phyloP scores from a whole-genome alignment of 2,888 invertebrate species.

The Dione juno region DNA sequence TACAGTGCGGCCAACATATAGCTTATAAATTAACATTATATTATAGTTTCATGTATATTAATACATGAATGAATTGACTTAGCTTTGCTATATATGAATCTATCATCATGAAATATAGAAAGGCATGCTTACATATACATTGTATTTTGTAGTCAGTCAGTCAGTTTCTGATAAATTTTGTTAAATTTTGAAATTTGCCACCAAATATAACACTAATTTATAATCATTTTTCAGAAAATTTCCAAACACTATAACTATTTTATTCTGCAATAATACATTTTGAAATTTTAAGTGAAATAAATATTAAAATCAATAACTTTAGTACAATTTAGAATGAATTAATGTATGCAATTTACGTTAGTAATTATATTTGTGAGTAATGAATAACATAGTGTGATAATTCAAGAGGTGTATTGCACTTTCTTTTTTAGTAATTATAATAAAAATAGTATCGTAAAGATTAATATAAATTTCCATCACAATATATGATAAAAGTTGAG shows the following conservation, averaged over 20 bases:
- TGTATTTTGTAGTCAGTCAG: background rate
- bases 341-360: constrained; percentile 11
- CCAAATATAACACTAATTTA: background rate
- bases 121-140: background rate
- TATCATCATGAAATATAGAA: background rate
- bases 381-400: constrained; percentile 14
- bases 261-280: background rate
- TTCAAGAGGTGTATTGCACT: constrained; percentile 1
- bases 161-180: background rate
- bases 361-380: constrained; percentile 2
- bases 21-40: constrained; percentile 26
- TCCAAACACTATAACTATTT: background rate
- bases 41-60: constrained; percentile 23
- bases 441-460: background rate
- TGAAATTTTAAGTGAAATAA: background rate
- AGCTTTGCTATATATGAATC: constrained; percentile 27
- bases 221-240: background rate
- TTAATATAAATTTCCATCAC: background rate
- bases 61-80: constrained; percentile 19
- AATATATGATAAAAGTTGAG: background rate
- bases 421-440: background rate
- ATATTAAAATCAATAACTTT: constrained; percentile 8
- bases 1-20: constrained; percentile 43
- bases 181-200: background rate
- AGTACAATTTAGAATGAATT: constrained; percentile 21